Conservation (phyloP, 2,113 vertebrate genomes). For the Ophthalmotilapia sp. region DNA sequence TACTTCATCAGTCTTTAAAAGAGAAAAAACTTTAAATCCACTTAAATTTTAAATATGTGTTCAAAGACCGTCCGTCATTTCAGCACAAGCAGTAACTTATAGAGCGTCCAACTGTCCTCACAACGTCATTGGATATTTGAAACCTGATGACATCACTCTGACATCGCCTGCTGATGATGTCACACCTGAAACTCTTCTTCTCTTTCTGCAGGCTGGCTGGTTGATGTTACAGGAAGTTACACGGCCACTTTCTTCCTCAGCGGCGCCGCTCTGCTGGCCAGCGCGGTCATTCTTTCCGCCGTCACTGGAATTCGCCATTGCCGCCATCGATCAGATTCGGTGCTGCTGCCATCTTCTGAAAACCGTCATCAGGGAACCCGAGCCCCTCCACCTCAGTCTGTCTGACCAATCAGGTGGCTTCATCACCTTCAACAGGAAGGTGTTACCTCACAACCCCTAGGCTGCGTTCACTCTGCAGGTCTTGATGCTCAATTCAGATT, state of each 20-base stretch:
- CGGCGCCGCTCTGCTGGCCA: constrained; percentile 83
- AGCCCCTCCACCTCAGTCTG: constrained; percentile 31
- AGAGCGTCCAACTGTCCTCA: not conserved
- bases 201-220: constrained; percentile 81
- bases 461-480: accelerated
- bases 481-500: accelerated
- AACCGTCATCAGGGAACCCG: not conserved
- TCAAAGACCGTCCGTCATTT: not conserved
- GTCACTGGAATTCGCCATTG: constrained; percentile 69
- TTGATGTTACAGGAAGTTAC: constrained; percentile 86
- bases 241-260: constrained; percentile 86
- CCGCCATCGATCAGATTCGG: constrained; percentile 60
- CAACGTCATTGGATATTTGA: not conserved
- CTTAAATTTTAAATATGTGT: not conserved
- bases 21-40: not conserved
- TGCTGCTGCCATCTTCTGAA: constrained; percentile 35
- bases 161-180: not conserved
- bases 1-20: not conserved
- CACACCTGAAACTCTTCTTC: not conserved
- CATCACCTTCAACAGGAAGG: not conserved
- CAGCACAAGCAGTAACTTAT: not conserved
- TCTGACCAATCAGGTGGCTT: constrained; percentile 2
- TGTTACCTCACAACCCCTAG: not conserved
- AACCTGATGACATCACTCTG: not conserved
- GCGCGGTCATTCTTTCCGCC: constrained; percentile 72